A percentile compares a stretch with the other conserved stretches of the same genome.
Conservation (phyloP, 2,113 vertebrate genomes). For the crab-eating macaque (Macaca fascicularis) region DNA sequence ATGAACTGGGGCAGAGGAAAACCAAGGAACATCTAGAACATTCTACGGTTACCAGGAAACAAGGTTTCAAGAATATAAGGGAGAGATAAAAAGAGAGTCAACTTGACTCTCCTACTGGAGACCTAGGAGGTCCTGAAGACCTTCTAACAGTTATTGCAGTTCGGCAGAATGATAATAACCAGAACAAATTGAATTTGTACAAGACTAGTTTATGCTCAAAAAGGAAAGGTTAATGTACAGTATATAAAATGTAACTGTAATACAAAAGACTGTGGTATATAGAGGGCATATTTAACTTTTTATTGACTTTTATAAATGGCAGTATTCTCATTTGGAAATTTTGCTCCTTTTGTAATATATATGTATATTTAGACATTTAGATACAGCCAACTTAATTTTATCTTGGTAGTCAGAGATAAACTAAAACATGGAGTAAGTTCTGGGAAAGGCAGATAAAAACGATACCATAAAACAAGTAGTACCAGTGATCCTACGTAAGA, state of each 20-base stretch:
- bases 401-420: neutral
- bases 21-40: neutral
- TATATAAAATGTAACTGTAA: neutral
- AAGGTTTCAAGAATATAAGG: neutral
- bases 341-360: neutral
- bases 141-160: neutral
- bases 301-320: neutral
- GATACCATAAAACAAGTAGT: neutral
- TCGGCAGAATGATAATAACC: neutral
- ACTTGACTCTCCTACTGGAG: neutral
- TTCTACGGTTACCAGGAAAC: neutral
- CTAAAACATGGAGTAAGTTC: neutral
- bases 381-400: neutral
- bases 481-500: neutral
- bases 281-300: neutral
- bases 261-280: neutral
- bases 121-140: no score
- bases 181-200: neutral
- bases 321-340: neutral
- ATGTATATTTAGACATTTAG: neutral
- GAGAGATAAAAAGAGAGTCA: neutral
- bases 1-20: neutral
- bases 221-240: neutral
- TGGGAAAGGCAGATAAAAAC: neutral
- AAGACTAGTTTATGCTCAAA: neutral